phyloP scores from a whole-genome alignment of 2,113 vertebrate genomes.

The Hippocampus comes region DNA sequence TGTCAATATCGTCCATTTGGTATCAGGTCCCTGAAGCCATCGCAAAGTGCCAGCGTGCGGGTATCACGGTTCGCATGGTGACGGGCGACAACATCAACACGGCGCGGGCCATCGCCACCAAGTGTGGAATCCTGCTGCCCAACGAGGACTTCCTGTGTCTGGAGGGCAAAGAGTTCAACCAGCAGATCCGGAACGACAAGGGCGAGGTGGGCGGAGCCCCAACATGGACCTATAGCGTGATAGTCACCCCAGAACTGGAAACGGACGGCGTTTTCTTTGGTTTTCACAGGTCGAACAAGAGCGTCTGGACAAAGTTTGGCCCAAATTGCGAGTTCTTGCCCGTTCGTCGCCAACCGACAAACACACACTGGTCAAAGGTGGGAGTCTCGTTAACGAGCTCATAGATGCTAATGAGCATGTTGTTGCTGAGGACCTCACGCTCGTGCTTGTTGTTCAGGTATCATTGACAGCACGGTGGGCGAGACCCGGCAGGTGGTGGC shows the following conservation, averaged over 20 bases:
- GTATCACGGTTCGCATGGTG: constrained; percentile 97
- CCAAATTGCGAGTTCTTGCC: constrained; percentile 89
- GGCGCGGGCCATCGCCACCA: constrained; percentile 90
- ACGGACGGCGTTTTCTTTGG: background rate
- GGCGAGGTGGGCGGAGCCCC: constrained; percentile 80
- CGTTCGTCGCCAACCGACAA: constrained; percentile 96
- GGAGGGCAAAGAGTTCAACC: constrained; percentile 97
- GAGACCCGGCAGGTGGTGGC: constrained; percentile 95
- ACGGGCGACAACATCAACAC: constrained; percentile 98
- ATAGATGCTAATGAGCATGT: background rate
- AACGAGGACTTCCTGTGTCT: constrained; percentile 90
- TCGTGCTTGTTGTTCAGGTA: constrained; percentile 72
- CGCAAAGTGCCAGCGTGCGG: constrained; percentile 85
- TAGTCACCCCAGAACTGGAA: background rate
- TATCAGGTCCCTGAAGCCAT: constrained; percentile 89
- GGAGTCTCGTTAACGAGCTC: background rate
- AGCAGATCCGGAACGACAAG: constrained; percentile 91
- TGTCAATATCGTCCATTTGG: background rate
- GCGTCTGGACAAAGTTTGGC: constrained; percentile 95
- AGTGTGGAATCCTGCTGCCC: constrained; percentile 90
- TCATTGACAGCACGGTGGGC: constrained; percentile 91
- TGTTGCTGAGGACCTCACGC: background rate
- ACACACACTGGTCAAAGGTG: constrained; percentile 97
- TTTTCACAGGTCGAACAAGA: constrained; percentile 88
- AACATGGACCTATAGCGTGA: background rate